Conservation (phyloP, 2,113 vertebrate genomes). For the Xenopus laevis region DNA sequence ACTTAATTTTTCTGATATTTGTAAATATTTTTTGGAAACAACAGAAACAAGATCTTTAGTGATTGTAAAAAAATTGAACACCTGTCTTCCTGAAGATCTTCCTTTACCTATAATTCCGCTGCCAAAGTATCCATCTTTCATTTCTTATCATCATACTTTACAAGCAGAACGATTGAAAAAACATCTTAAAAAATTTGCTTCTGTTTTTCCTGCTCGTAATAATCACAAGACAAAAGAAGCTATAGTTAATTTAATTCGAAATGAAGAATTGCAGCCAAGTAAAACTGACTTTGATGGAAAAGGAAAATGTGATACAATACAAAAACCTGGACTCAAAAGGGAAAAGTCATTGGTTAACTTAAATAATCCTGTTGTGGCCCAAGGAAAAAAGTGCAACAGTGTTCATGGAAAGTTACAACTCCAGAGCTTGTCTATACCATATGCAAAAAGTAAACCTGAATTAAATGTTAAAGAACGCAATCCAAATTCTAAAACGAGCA, state of each 20-base stretch:
- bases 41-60: conserved; percentile 95
- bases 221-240: conserved; percentile 85
- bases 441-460: conserved; percentile 51
- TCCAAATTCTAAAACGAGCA: conserved; percentile 31
- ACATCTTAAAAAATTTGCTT: conserved; percentile 95
- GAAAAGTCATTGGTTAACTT: conserved; percentile 59
- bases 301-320: neutral
- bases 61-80: conserved; percentile 94
- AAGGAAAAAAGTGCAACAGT: conserved; percentile 90
- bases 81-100: conserved; percentile 79
- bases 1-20: conserved; percentile 85
- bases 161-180: conserved; percentile 97
- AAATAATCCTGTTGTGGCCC: conserved; percentile 84
- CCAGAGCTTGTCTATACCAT: conserved; percentile 36
- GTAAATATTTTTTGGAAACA: conserved; percentile 91
- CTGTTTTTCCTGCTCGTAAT: conserved; percentile 84
- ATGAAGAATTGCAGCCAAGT: too few relatives aligned
- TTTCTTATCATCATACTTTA: conserved; percentile 79
- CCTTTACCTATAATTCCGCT: conserved; percentile 67
- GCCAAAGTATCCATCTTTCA: conserved; percentile 71
- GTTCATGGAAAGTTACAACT: conserved; percentile 76
- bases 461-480: conserved; percentile 51
- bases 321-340: conserved; percentile 57
- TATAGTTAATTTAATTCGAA: conserved; percentile 66
- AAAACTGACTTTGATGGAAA: too few relatives aligned